Evolutionary conservation across 1,140 invertebrate genomes (phyloP), one percentile per base, ranked within the genome.

Genomic region (Drosophila sp.): DNA sequence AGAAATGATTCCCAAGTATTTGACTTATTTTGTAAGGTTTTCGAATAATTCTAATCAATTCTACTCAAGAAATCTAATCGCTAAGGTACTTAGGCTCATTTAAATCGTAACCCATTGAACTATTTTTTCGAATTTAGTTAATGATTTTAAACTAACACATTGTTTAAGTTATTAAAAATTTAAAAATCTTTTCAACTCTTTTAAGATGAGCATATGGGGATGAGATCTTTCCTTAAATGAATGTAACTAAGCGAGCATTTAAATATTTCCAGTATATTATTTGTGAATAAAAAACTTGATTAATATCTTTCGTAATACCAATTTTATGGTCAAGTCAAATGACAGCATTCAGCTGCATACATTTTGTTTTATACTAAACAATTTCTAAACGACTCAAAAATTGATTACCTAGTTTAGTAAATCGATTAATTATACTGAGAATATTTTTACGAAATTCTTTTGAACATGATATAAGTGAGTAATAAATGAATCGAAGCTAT

Each of bases 361-460:
- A 8, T 27, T 27, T 50, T 50, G 44, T 27, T 17, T 17, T 17
- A 0, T 50, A 50, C 27, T 50, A 50, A 50, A 50, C 23, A 50
- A 50, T 50, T 25, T 50, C 23, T 11, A 27, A 50, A 50, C 23
- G 25, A 50, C 44, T 27, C 25, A 7, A 25, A 50, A 50, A 50
- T 50, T 50, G 44, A 50, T 50, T 50, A 50, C 44, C 44, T 50
- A 50, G 44, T 50, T 50, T 6, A 50, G 23, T 3, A 50, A 10
- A 27, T 50, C 25, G 3, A 50, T 50, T 50, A 50, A 50, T 50
- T 50, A 50, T 27, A 10, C 7, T n/a, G 25, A 27, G 44, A 50
- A 50, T 50, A 27, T 50, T 50, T 23, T 50, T 23, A 50, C 3
- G 7, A 50, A 50, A 7, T 50, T 50, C 7, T 50, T 50, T 50